phyloP scores from a whole-genome alignment of 2,888 invertebrate species.

The Volucella zonaria region DNA sequence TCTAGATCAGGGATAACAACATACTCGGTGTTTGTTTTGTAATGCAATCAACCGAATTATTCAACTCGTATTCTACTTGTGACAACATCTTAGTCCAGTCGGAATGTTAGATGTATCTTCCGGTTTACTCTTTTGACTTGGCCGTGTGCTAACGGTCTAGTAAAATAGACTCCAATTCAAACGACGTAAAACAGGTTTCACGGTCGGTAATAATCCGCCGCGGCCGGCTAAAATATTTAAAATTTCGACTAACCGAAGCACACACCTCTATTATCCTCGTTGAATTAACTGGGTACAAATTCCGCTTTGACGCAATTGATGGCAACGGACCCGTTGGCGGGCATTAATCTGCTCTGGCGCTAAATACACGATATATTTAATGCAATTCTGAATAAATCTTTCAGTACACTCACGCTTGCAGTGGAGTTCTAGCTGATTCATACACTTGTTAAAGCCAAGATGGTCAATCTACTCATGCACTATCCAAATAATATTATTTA shows the following conservation, averaged over 20 bases:
- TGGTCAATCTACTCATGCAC: constrained; percentile 21
- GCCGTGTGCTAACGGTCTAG: constrained; percentile 77
- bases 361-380: constrained; percentile 29
- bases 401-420: constrained; percentile 58
- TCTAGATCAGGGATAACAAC: constrained; percentile 2
- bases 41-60: too few relatives aligned
- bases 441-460: constrained; percentile 32
- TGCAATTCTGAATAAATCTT: neutral
- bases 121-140: too few relatives aligned
- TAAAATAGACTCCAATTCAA: constrained; percentile 11
- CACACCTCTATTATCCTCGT: neutral
- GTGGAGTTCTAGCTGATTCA: constrained; percentile 46
- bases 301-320: neutral
- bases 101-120: too few relatives aligned
- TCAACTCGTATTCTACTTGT: too few relatives aligned
- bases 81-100: too few relatives aligned
- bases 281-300: neutral
- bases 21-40: constrained; percentile 3
- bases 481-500: constrained; percentile 29
- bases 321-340: neutral
- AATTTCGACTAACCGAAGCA: neutral
- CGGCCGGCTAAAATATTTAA: neutral
- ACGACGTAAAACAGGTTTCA: constrained; percentile 13
- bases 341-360: neutral
- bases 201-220: neutral